These are phyloP conservation scores for Prosopocoilus inquinatus DNA, from an alignment of 2,888 invertebrate genomes.

Conservation along the genomic window DNA sequence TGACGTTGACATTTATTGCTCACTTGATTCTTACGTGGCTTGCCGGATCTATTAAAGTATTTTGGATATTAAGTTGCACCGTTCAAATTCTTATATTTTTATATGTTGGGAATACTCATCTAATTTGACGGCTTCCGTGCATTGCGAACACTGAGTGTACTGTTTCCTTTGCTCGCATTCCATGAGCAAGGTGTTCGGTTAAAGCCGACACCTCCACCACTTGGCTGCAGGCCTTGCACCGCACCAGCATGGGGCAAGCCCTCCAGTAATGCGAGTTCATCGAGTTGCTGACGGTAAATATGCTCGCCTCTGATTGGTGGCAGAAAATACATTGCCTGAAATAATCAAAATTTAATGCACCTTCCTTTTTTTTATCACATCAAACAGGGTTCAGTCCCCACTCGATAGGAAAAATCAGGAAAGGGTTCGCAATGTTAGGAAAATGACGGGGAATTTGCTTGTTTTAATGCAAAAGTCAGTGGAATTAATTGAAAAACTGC, in stretches of 20 bases:
- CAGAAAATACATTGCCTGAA: conserved; percentile 86
- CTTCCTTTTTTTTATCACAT: too few species aligned
- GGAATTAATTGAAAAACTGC: too few species aligned
- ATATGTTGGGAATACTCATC: conserved; percentile 65
- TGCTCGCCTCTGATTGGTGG: conserved; percentile 42
- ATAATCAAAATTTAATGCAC: conserved; percentile 14
- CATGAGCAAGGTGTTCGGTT: conserved; percentile 74
- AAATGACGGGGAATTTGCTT: too few species aligned
- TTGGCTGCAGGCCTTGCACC: conserved; percentile 85
- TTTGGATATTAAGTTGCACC: too few species aligned
- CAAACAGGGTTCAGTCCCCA: too few species aligned
- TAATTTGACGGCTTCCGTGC: conserved; percentile 69
- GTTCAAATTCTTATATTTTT: too few species aligned
- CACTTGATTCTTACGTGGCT: too few species aligned
- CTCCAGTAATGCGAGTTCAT: conserved; percentile 93
- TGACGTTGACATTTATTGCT: too few species aligned
- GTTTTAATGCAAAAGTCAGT: too few species aligned
- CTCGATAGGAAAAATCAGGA: too few species aligned
- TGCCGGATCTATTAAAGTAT: too few species aligned
- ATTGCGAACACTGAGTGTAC: conserved; percentile 70
- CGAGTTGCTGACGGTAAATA: conserved; percentile 48
- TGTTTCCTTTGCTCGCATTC: conserved; percentile 73
- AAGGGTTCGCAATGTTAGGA: too few species aligned
- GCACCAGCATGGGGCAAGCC: conserved; percentile 84
- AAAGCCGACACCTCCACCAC: conserved; percentile 85